Percentiles rank a stretch among this genome's conserved stretches.
Conservation (phyloP, 1,140 invertebrate species). For the Drosophila watanabei region DNA sequence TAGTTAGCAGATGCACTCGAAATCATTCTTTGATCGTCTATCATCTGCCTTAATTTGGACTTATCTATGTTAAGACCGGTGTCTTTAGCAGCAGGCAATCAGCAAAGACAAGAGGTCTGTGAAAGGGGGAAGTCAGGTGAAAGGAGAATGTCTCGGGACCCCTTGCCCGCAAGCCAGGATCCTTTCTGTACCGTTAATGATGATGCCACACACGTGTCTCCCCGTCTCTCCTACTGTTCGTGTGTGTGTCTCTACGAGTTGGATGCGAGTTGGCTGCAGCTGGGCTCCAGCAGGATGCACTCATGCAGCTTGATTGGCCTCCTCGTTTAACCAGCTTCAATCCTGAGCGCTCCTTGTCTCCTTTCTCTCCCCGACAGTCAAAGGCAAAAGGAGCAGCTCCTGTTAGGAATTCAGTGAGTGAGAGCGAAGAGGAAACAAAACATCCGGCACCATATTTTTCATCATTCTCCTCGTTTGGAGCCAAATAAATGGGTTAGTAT, state of each 20-base stretch:
- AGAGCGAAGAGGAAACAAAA: conserved; percentile 8
- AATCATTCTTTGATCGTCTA: conserved; percentile 18
- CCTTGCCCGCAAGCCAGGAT: conserved; percentile 8
- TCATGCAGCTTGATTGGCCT: conserved; percentile 81
- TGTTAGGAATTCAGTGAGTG: neutral
- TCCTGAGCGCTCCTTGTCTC: neutral
- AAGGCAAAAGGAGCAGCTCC: conserved; percentile 10
- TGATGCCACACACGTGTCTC: conserved; percentile 53
- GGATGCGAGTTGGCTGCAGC: conserved; percentile 22
- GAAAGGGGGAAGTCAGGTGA: conserved; percentile 22
- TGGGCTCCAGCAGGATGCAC: conserved; percentile 55
- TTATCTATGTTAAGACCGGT: conserved; percentile 8
- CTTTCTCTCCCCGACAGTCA: neutral
- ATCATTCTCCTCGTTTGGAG: conserved; percentile 13
- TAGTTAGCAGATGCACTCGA: conserved; percentile 2
- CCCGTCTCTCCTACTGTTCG: neutral
- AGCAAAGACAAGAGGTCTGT: conserved; percentile 50
- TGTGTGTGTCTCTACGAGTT: conserved; percentile 4
- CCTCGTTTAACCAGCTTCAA: conserved; percentile 35
- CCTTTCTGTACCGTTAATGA: conserved; percentile 51
- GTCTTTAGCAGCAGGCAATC: conserved; percentile 48
- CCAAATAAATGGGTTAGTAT: conserved; percentile 45
- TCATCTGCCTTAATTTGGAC: conserved; percentile 12
- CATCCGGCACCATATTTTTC: conserved; percentile 23
- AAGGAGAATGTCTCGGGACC: conserved; percentile 16